Conservation (phyloP, 2,888 invertebrate species). For the Troglohyphantes excavatus region DNA sequence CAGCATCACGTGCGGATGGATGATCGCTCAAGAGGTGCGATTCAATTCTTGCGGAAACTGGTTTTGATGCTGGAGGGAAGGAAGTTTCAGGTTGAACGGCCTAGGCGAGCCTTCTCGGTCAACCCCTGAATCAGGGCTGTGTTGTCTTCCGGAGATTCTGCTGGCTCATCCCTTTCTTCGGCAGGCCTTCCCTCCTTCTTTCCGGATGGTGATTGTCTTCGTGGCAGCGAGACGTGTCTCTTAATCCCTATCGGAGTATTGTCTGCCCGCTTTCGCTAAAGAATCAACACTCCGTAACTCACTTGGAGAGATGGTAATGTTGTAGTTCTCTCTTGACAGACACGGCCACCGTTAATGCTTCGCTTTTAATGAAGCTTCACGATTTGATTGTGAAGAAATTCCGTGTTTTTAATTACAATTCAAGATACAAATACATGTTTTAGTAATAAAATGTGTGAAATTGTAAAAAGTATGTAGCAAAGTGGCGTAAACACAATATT, state of each 20-base stretch:
- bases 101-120: slow-evolving; percentile 56
- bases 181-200: slow-evolving; percentile 2
- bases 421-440: too few species aligned
- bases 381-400: too few species aligned
- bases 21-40: neutral
- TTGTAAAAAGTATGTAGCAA: too few species aligned
- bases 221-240: slow-evolving; percentile 1
- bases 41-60: slow-evolving; percentile 52
- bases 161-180: too few species aligned
- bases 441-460: too few species aligned
- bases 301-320: neutral
- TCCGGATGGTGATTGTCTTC: slow-evolving; percentile 41
- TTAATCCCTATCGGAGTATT: neutral
- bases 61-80: slow-evolving; percentile 56
- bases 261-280: neutral
- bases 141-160: slow-evolving; percentile 10
- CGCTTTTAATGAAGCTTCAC: too few species aligned
- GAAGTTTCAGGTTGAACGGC: slow-evolving; percentile 68
- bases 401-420: too few species aligned
- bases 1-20: neutral
- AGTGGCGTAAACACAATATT: too few species aligned
- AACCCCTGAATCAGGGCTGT: slow-evolving; percentile 37
- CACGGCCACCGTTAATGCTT: too few species aligned
- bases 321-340: too few species aligned
- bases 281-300: neutral